A percentile compares a stretch with the other conserved stretches of the same genome.
Evolutionary conservation across 2,113 vertebrate genomes (phyloP).

Genomic region (Halichoerus grypus): DNA sequence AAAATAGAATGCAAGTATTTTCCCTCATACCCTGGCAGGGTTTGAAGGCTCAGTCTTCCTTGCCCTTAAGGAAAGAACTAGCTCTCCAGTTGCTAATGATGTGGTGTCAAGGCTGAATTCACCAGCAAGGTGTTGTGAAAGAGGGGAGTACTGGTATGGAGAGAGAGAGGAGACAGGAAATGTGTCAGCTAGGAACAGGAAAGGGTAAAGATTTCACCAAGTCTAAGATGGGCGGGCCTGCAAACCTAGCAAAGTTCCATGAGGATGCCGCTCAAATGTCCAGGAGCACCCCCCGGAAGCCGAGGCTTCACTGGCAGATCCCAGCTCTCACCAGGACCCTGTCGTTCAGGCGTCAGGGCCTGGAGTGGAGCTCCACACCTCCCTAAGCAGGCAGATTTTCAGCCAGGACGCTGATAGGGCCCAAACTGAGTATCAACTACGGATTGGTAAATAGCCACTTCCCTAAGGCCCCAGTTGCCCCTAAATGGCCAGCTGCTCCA

Average conservation of each 20-base stretch:
- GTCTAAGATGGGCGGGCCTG: background rate
- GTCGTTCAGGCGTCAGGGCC: background rate
- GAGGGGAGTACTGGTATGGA: background rate
- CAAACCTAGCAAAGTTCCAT: background rate
- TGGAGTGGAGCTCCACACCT: background rate
- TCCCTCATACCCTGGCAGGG: background rate
- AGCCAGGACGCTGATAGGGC: background rate
- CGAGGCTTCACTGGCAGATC: background rate
- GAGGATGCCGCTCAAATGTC: background rate
- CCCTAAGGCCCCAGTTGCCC: background rate
- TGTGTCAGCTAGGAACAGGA: background rate
- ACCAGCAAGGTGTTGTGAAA: background rate
- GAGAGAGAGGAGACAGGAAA: background rate
- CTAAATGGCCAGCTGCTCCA: background rate
- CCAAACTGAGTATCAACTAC: background rate
- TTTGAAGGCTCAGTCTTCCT: background rate
- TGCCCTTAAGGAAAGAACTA: background rate
- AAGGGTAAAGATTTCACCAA: background rate
- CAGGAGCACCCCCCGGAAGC: background rate
- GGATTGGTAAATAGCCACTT: background rate
- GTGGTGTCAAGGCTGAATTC: background rate
- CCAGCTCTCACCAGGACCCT: background rate
- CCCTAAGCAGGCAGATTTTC: background rate
- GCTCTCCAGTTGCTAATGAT: background rate
- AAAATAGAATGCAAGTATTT: background rate